Evolutionary conservation across 2,888 invertebrate species (phyloP), one percentile per base, ranked within the genome.

Genomic region (Mimas tiliae): DNA sequence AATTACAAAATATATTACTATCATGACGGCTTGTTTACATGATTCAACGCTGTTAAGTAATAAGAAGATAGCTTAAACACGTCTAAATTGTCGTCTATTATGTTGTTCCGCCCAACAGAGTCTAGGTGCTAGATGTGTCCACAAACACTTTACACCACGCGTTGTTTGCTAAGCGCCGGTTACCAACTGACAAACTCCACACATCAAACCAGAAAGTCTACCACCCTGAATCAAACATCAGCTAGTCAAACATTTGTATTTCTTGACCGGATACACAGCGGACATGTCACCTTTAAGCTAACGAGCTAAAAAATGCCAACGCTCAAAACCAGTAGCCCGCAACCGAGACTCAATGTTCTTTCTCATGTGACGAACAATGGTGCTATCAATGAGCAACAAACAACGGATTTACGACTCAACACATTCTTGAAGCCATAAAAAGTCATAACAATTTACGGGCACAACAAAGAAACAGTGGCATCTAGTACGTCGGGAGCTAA

Each of bases 381-480:
- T 72, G 72, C 74, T 84, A 84, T 84, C 87, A 87, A 87, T 85
- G 83, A 80, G 76, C 84, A 77, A 77, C 78, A 85, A 85, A 84
- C 86, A 84, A 79, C 82, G 82, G 83, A 82, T 88, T 89, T 88
- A 90, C 85, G 84, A 89, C 82, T 83, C 83, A 79, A 85, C 88
- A 86, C 89, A 86, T 87, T 85, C 85, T 84, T 79, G 76, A 73
- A 79, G 79, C 85, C 86, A 88, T 90, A 89, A 91, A 90, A 85
- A 86, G 88, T 84, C 83, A 87, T 89, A 90, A 89, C 89, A 91
- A 89, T 91, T 89, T 87, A 88, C 84, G 81, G 83, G 80, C 84
- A 85, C 85, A 90, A 92, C 91, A 92, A 92, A 91, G 90, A 87
- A 87, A 85, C 85, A 83, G 87, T 81, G 81, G 88, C 83, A 87